A percentile compares a stretch with the other conserved stretches of the same genome.
Evolutionary conservation across 2,113 vertebrate species (phyloP).

Genomic region (Scophthalmus maximus): DNA sequence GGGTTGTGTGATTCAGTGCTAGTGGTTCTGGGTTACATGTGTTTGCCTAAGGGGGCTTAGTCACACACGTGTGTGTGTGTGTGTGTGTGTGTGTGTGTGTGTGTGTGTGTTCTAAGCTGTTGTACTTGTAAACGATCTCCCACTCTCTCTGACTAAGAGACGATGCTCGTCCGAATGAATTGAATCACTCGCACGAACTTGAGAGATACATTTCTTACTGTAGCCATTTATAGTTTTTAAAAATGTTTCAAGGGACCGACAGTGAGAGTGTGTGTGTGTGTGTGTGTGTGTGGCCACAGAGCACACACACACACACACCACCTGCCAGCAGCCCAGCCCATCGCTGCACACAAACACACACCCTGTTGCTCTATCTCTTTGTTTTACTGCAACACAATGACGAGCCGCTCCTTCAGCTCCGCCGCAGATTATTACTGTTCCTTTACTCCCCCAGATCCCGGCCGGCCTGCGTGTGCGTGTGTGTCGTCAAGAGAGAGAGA

Average conservation of each 20-base stretch:
- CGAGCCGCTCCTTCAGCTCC: slow-evolving; percentile 63
- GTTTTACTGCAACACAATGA: slow-evolving; percentile 60
- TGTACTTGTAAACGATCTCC: slow-evolving; percentile 68
- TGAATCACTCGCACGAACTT: slow-evolving; percentile 7
- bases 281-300: slow-evolving; percentile 48
- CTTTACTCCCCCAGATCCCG: slow-evolving; percentile 8
- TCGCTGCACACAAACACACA: slow-evolving; percentile 1
- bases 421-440: slow-evolving; percentile 33
- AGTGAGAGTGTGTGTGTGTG: slow-evolving; percentile 23
- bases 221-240: background rate
- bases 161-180: slow-evolving; percentile 26
- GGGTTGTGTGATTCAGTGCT: slow-evolving; percentile 62
- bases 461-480: slow-evolving; percentile 2
- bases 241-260: no score
- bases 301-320: slow-evolving; percentile 11
- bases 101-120: slow-evolving; percentile 58
- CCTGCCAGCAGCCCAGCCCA: slow-evolving; percentile 19
- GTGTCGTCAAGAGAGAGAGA: background rate
- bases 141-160: slow-evolving; percentile 57
- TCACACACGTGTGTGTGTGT: slow-evolving; percentile 64
- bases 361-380: slow-evolving; percentile 49
- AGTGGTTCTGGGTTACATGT: slow-evolving; percentile 69
- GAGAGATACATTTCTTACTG: background rate
- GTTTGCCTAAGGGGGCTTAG: slow-evolving; percentile 74
- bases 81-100: slow-evolving; percentile 26